phyloP scores from a whole-genome alignment of 2,888 invertebrate genomes.

The Troilus luridus region DNA sequence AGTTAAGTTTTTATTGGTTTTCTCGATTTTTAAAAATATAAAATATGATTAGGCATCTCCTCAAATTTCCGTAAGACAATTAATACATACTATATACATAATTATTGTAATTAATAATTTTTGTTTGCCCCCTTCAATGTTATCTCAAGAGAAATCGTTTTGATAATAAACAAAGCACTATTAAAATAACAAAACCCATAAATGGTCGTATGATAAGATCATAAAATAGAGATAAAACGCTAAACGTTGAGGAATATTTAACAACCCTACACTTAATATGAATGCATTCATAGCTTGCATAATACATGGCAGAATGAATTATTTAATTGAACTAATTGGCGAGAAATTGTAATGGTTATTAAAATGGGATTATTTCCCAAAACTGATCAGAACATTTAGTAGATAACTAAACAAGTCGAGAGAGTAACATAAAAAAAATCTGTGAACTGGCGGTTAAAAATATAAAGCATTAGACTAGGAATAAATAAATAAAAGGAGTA shows the following conservation, averaged over 20 bases:
- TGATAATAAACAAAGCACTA: not conserved
- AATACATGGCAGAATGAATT: not conserved
- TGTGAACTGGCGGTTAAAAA: not conserved
- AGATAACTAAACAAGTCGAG: not conserved
- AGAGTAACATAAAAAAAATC: no score
- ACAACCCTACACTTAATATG: no score
- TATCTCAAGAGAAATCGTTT: not conserved
- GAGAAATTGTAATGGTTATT: no score
- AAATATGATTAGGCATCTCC: no score
- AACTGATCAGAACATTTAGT: not conserved
- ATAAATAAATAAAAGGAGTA: not conserved
- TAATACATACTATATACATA: no score
- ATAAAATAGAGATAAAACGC: no score
- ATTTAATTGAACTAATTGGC: not conserved
- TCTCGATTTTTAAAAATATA: no score
- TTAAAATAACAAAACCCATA: not conserved
- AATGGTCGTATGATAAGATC: not conserved
- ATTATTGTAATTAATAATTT: no score
- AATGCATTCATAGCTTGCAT: not conserved
- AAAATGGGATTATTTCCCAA: no score
- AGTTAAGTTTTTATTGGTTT: no score
- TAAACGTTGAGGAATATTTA: no score
- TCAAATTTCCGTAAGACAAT: no score
- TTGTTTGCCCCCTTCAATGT: not conserved
- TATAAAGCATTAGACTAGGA: not conserved